A percentile compares a stretch with the other conserved stretches of the same genome.
phyloP scores from a whole-genome alignment of 1,140 invertebrate genomes.

The Neodiprion virginianus region DNA sequence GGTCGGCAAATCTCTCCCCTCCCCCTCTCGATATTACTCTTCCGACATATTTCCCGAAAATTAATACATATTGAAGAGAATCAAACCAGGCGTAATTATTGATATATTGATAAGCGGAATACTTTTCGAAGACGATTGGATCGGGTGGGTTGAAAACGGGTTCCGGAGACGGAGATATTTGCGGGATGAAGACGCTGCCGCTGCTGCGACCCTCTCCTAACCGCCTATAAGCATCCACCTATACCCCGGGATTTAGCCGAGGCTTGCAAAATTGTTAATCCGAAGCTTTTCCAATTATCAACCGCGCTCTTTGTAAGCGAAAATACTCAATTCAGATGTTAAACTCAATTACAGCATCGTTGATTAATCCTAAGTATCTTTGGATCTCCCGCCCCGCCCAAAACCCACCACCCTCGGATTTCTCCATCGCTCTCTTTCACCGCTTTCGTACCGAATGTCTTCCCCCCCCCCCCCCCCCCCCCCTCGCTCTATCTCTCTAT shows the following conservation, averaged over 20 bases:
- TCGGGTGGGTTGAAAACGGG: not conserved
- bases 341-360: conserved; percentile 57
- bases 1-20: not conserved
- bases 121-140: not conserved
- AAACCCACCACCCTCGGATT: not conserved
- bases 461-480: not conserved
- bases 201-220: conserved; percentile 36
- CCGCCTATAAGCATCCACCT: conserved; percentile 17
- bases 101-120: not conserved
- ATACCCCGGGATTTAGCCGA: conserved; percentile 49
- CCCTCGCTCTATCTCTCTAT: too few species aligned
- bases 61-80: not conserved
- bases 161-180: conserved; percentile 11
- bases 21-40: not conserved
- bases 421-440: not conserved
- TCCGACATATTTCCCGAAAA: not conserved
- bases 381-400: conserved; percentile 15
- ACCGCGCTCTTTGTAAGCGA: conserved; percentile 56
- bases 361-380: conserved; percentile 60
- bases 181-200: conserved; percentile 25
- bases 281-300: conserved; percentile 58
- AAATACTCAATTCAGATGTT: conserved; percentile 60
- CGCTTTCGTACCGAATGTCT: not conserved
- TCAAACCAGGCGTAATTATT: not conserved
- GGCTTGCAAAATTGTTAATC: conserved; percentile 62